Percentiles rank a stretch among this genome's conserved stretches.
These are phyloP conservation scores for Bubalus kerabau DNA, from an alignment of 2,113 vertebrate genomes.

Conservation along the genomic window DNA sequence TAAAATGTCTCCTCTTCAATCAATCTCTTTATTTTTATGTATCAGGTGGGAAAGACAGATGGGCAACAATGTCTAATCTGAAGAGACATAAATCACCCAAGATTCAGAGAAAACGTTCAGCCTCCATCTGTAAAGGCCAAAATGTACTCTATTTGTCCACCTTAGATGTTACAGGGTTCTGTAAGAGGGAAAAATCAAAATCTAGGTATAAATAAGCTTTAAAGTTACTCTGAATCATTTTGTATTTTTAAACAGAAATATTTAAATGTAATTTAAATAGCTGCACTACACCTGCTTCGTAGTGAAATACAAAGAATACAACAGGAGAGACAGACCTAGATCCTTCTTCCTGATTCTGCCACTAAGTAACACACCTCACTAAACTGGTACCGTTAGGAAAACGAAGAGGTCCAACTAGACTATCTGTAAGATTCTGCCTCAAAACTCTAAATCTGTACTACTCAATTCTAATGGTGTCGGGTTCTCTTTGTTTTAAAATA, in stretches of 20 bases:
- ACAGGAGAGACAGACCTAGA: neutral
- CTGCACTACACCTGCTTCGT: neutral
- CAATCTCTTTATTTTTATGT: neutral
- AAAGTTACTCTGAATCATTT: neutral
- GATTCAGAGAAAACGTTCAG: neutral
- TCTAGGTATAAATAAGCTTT: neutral
- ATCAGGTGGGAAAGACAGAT: neutral
- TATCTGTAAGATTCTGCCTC: neutral
- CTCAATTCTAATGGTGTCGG: neutral
- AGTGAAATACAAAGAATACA: neutral
- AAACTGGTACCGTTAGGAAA: neutral
- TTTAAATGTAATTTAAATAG: neutral
- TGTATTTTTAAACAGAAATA: neutral
- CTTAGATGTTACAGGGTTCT: neutral
- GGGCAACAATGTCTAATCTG: neutral
- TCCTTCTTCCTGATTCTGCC: neutral
- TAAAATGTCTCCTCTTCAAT: neutral
- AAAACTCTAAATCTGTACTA: neutral
- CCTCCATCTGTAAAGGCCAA: neutral
- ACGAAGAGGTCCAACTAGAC: neutral
- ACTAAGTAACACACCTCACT: neutral
- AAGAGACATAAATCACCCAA: neutral
- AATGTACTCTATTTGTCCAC: neutral
- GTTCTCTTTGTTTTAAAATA: neutral
- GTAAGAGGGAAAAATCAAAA: neutral